phyloP scores from a whole-genome alignment of 53 echinoderm and acorn worm genomes.

The Patiria pectinifera region DNA sequence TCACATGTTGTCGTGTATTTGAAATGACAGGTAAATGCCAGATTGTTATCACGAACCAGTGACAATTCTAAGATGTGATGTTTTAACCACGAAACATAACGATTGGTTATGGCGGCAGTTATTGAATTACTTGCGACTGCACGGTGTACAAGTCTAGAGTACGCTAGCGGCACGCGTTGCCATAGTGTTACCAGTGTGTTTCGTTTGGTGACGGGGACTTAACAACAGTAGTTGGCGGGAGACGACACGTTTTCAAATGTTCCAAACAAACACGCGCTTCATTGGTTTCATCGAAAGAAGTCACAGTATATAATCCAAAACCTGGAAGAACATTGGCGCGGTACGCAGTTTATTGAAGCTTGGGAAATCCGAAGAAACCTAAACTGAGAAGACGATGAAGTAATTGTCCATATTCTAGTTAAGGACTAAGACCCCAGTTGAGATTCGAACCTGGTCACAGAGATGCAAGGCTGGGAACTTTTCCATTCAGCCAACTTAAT shows the following conservation, averaged over 20 bases:
- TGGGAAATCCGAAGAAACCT: too few relatives aligned
- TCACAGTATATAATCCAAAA: too few relatives aligned
- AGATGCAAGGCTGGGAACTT: too few relatives aligned
- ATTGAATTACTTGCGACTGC: not conserved
- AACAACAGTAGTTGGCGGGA: not conserved
- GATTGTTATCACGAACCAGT: not conserved
- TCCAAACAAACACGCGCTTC: not conserved
- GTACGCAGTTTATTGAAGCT: too few relatives aligned
- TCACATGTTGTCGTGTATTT: constrained; percentile 37
- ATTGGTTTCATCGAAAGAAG: not conserved
- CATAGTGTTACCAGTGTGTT: not conserved
- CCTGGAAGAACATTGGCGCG: too few relatives aligned
- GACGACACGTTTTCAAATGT: too few relatives aligned
- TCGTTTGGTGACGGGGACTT: not conserved
- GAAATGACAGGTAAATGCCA: not conserved
- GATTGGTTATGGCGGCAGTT: not conserved
- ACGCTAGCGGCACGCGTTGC: not conserved
- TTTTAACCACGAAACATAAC: not conserved
- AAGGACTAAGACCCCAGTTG: too few relatives aligned
- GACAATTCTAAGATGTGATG: not conserved
- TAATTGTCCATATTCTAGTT: too few relatives aligned
- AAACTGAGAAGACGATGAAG: too few relatives aligned
- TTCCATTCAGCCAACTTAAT: too few relatives aligned
- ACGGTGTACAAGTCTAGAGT: not conserved
- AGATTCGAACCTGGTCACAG: too few relatives aligned